Conservation (phyloP, 2,113 vertebrate genomes). For the Notiomystis cincta region DNA sequence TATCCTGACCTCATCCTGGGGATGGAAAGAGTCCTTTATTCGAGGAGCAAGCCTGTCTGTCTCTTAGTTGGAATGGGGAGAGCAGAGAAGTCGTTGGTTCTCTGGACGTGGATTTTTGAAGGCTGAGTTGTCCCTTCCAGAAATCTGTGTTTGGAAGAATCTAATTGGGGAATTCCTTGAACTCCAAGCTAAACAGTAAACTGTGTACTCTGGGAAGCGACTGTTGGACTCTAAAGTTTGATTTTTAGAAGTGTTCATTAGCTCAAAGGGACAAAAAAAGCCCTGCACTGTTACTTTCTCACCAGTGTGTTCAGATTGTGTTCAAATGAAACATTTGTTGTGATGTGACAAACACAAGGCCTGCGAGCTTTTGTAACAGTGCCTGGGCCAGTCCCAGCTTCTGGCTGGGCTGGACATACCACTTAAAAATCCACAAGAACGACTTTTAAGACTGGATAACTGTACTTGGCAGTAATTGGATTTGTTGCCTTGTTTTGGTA, state of each 20-base stretch:
- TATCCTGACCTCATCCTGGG: background rate
- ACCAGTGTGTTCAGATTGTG: background rate
- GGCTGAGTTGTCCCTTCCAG: background rate
- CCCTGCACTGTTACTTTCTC: background rate
- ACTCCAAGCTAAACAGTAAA: conserved; percentile 10
- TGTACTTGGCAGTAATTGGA: background rate
- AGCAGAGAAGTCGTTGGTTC: background rate
- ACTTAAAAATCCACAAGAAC: background rate
- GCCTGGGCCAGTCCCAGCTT: background rate
- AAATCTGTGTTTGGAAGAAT: background rate
- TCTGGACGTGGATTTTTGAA: background rate
- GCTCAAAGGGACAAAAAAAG: background rate
- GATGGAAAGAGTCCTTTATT: background rate
- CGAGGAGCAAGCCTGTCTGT: background rate
- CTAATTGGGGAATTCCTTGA: background rate
- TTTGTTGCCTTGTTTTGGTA: background rate
- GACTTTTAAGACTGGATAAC: background rate
- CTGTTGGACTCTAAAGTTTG: conserved; percentile 10
- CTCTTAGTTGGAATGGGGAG: background rate
- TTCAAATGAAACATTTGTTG: background rate
- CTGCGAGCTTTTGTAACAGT: background rate
- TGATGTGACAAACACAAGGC: background rate
- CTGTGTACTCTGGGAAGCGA: background rate
- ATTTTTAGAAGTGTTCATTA: background rate
- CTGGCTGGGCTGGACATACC: background rate